Base-by-base conservation (phyloP, 2,113 vertebrate genomes). In the Petromus typicus region DNA sequence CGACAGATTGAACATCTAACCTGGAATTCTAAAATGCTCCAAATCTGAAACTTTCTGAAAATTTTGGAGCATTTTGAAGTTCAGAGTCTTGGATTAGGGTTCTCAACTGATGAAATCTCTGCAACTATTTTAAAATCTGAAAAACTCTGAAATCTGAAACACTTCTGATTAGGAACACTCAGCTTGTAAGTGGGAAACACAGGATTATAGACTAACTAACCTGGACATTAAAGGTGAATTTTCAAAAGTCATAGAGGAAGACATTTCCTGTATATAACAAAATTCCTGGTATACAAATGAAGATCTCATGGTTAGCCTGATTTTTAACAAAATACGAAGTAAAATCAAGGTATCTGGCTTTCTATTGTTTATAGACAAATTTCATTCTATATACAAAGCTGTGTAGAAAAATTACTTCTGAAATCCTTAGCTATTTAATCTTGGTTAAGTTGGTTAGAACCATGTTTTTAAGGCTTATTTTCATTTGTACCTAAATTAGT, bases 161-260 rank as follows among this genome's bases (percentile, higher is more conserved):
- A 63, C 32, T 40, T 76, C 18, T 18, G 78, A 54, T 73, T 8
- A 75, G 17, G 56, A 10, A 23, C 25, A 82, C 4, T 23, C 7
- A 54, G 14, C n/a, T 12, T 54, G 1, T 40, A 57, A 86, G 45
- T 22, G 1, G 37, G 11, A 20, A 81, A 48, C 63, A 12, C n/a
- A 67, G 4, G 64, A 40, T 75, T 73, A 51, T 73, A 90, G 57
- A 22, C 56, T 51, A 83, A 45, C 25, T 83, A 89, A 88, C 14
- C 37, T 76, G 8, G 5, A 92, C 61, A 76, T 69, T 90, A 78
- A 94, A 93, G 66, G 40, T 64, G 79, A 71, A 40, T 86, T 91
- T 78, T 94, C 61, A 86, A 93, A 90, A 89, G 34, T 57, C 94
- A 25, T 14, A 5, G 7, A 71, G 18, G 32, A 66, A 85, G 71